Percentiles rank a stretch among this genome's conserved stretches.
phyloP scores from a whole-genome alignment of 2,797 vertebrate genomes.

The Numenius phaeopus region DNA sequence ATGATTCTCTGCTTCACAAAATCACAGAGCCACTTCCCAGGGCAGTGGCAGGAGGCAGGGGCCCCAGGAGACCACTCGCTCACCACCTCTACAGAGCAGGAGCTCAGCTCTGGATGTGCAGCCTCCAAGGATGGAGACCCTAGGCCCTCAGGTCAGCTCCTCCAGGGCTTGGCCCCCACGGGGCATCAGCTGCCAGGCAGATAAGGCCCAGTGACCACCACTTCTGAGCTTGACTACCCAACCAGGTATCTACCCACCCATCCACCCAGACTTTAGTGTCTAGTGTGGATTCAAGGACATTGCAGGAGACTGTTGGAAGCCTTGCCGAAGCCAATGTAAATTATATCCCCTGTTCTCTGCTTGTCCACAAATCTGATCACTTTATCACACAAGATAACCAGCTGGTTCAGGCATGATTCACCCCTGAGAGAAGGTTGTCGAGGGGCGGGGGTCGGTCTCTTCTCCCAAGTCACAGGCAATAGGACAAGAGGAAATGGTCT shows the following conservation, averaged over 20 bases:
- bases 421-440: too few relatives aligned
- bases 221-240: not conserved
- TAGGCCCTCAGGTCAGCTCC: not conserved
- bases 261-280: not conserved
- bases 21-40: not conserved
- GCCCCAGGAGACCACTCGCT: not conserved
- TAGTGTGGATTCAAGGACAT: fast-evolving
- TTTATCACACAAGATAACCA: not conserved
- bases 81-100: not conserved
- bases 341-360: not conserved
- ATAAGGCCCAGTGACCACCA: fast-evolving
- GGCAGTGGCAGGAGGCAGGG: not conserved
- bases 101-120: not conserved
- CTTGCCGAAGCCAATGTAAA: fast-evolving
- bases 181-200: not conserved
- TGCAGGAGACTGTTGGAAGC: not conserved
- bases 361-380: not conserved
- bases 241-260: not conserved
- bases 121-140: not conserved
- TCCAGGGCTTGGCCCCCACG: fast-evolving
- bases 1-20: not conserved
- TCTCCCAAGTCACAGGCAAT: too few relatives aligned
- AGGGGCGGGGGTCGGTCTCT: too few relatives aligned
- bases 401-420: not conserved
- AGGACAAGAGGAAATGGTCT: too few relatives aligned